Conservation (phyloP, 1,140 invertebrate species). For the Polypedilum pembai region DNA sequence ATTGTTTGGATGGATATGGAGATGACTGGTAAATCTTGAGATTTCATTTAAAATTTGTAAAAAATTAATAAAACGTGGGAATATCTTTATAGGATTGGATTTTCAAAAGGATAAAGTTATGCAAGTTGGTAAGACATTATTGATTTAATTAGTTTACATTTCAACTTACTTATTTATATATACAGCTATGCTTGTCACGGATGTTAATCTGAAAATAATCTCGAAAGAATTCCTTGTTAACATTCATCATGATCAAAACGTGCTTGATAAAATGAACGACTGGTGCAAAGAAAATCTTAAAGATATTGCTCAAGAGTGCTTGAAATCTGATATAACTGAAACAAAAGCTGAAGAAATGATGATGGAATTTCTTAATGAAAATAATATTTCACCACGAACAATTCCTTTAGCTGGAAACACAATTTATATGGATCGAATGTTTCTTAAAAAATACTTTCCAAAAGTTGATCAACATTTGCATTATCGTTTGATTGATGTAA, state of each 20-base stretch:
- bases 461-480: constrained; percentile 70
- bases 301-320: constrained; percentile 64
- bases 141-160: not conserved
- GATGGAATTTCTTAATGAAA: constrained; percentile 61
- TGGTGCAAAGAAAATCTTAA: constrained; percentile 76
- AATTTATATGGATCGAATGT: constrained; percentile 75
- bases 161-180: constrained; percentile 46
- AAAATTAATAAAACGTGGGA: not conserved
- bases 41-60: not conserved
- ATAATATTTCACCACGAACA: constrained; percentile 54
- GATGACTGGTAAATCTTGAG: constrained; percentile 54
- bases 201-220: constrained; percentile 68
- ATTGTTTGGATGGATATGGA: constrained; percentile 54
- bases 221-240: constrained; percentile 71
- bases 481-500: constrained; percentile 91
- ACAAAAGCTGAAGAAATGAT: constrained; percentile 61
- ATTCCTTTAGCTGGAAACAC: constrained; percentile 85
- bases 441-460: constrained; percentile 71
- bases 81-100: not conserved
- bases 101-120: not conserved
- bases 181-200: constrained; percentile 80
- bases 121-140: not conserved
- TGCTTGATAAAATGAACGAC: constrained; percentile 69
- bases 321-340: constrained; percentile 57
- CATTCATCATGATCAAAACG: constrained; percentile 66